Base-by-base conservation (phyloP, 35 echinoderm and acorn worm genomes). In the Apostichopus parvimensis region DNA sequence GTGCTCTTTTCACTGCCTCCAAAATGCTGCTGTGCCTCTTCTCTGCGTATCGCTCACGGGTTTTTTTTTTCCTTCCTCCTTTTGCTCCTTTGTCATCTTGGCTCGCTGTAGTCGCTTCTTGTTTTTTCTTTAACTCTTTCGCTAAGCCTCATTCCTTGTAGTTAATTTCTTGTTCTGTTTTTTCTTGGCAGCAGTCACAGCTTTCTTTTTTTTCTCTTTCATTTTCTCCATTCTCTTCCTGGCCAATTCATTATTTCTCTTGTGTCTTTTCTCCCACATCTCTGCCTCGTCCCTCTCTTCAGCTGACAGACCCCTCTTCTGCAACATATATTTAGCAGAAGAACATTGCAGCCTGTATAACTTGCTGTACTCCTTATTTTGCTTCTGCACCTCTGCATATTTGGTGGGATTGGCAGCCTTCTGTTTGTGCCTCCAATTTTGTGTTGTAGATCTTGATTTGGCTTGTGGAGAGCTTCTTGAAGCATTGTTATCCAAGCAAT, bases 191-290 rank as follows among this genome's bases (percentile, higher is more conserved):
- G 28, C 28, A 60, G 57, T 60, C 15, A 53, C 26, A 2, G 28
- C 78, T 26, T 85, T 86, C 26, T 56, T 23, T 58, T 0, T 86
- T 58, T 0, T 86, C 23, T 86, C 83, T 9, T 86, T 86, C 83
- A 86, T 11, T 54, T 25, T 61, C 58, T 64, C 13, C 83, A 61
- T 86, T 86, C 83, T 86, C 15, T 86, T 86, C 20, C 56, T 86
- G 5, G 56, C 5, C 5, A 6, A 17, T 86, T 86, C 83, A 86
- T 86, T 86, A 21, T 56, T 61, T 4, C 8, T 17, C 10, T 56
- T 52, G 22, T 86, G 54, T 61, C 83, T 18, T 54, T 86, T 12
- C 10, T 58, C 14, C 83, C 83, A 86, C 14, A 56, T 86, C 20
- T n/a, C 56, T 6, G 54, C 52, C n/a, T 86, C 83, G 8, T 11